These are phyloP conservation scores for Scatophagus argus DNA, from an alignment of 2,113 vertebrate species.

Conservation along the genomic window DNA sequence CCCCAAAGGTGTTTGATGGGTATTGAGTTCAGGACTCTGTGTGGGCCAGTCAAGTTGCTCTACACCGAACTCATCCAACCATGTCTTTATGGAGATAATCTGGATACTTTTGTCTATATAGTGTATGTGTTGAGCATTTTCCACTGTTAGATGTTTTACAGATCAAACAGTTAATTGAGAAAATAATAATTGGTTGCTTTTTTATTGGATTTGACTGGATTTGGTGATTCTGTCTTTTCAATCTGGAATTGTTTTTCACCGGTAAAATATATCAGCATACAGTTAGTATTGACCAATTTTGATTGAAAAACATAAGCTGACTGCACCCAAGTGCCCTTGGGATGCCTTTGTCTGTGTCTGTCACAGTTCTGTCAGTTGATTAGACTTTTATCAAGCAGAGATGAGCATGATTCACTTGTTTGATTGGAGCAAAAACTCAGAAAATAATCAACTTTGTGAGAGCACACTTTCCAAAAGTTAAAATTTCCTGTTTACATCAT, in stretches of 20 bases:
- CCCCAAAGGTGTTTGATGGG: too few species aligned
- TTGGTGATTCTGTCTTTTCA: background rate
- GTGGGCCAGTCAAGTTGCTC: too few species aligned
- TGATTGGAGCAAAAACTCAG: constrained; percentile 26
- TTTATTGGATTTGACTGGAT: background rate
- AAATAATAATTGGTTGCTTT: background rate
- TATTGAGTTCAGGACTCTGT: too few species aligned
- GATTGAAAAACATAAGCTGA: background rate
- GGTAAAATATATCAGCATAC: background rate
- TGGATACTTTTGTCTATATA: too few species aligned
- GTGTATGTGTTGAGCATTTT: background rate
- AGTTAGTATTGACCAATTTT: background rate
- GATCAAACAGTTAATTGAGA: background rate
- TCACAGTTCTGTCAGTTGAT: background rate
- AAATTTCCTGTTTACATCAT: constrained; percentile 52
- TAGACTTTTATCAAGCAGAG: constrained; percentile 16
- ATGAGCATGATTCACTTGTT: constrained; percentile 19
- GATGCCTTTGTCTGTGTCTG: background rate
- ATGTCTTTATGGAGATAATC: too few species aligned
- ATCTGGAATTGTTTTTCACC: background rate
- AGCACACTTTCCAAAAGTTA: constrained; percentile 11
- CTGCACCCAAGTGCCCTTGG: constrained; percentile 2
- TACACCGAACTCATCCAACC: too few species aligned
- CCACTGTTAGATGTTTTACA: background rate
- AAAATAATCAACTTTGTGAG: background rate